Base-by-base conservation (phyloP, 2,113 vertebrate species). In the Solea solea region DNA sequence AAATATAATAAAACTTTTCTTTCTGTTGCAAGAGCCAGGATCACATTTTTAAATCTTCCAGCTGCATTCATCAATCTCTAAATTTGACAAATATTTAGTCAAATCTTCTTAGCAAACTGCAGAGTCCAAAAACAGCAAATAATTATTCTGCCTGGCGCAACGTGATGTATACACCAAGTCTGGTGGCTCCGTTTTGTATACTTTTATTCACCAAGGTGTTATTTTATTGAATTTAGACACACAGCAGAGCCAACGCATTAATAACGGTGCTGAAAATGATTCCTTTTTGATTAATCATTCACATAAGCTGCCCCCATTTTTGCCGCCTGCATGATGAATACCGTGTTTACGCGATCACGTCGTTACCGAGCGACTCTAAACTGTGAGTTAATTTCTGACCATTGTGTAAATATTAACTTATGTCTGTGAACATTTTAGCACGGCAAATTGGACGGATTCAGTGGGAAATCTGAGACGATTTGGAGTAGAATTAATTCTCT, bases 1-100 rank as follows among this genome's bases (percentile, higher is more conserved):
- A 70, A 86, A 83, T 75, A 54, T 78, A 74, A 69, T 72, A 76
- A 72, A 82, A 83, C 58, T 59, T 46, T 50, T 69, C 8, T 49
- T 63, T 63, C 16, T 9, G 4, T 57, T 57, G 9, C 5, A 25
- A 14, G 9, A 16, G 13, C n/a, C 0, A 39, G 7, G 4, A 40
- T 21, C 68, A 15, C 15, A 50, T 41, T 3, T 60, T 9, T 21
- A 5, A 46, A 34, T 6, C 34, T 34, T 34, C 21, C 16, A 39
- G 1, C 3, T 41, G 7, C 50, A 25, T n/a, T 50, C 5, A 42
- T 51, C 21, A 28, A 42, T 9, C 16, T 54, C 45, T 9, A n/a
- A 13, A 7, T 71, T 44, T 9, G 25, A 42, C 45, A 25, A 41
- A 67, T 39, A 3, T 45, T 44, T 46, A 4, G 12, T 27, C 4